Evolutionary conservation across 2,797 vertebrate genomes (phyloP).

Genomic region (Oreortyx pictus): DNA sequence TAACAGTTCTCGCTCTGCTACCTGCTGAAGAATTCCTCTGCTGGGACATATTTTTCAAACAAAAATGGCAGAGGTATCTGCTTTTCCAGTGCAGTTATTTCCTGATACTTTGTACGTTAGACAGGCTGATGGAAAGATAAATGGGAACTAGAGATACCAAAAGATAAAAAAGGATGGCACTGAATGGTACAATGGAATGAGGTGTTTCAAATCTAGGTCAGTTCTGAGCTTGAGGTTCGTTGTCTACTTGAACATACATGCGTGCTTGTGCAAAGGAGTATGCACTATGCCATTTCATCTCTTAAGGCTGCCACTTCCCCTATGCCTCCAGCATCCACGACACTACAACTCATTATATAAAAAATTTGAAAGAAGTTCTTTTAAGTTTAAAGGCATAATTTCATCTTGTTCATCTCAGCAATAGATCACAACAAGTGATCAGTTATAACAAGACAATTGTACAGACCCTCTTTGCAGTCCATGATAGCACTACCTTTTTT

Average conservation of each 20-base stretch:
- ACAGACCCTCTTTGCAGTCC: not conserved
- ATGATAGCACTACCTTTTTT: not conserved
- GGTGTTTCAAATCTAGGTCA: not conserved
- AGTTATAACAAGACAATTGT: not conserved
- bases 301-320: not conserved
- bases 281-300: not conserved
- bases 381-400: not conserved
- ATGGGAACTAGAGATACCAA: not conserved
- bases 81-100: not conserved
- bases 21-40: not conserved
- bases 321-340: not conserved
- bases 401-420: not conserved
- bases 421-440: not conserved
- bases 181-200: not conserved
- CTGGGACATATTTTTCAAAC: not conserved
- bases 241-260: too few relatives aligned
- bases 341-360: not conserved
- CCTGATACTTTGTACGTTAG: not conserved
- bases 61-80: not conserved
- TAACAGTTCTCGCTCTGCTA: not conserved
- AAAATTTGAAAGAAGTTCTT: not conserved
- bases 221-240: not conserved
- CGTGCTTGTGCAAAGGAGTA: not conserved
- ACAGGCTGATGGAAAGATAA: not conserved
- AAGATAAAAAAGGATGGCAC: not conserved